phyloP scores from a whole-genome alignment of 2,888 invertebrate species.

The Elysia crispata region DNA sequence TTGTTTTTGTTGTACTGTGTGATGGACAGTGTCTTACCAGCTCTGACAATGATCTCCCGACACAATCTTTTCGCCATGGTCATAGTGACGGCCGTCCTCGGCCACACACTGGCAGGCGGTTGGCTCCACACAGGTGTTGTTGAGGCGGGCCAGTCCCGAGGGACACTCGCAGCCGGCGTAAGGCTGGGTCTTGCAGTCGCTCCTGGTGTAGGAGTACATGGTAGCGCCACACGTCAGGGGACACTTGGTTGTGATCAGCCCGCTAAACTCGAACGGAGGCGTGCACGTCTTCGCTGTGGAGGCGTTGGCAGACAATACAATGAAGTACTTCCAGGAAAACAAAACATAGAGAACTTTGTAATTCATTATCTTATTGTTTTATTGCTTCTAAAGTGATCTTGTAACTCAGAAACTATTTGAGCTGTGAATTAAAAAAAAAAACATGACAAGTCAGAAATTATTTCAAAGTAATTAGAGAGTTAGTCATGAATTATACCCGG shows the following conservation, averaged over 20 bases:
- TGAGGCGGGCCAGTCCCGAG: constrained; percentile 33
- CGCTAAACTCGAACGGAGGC: constrained; percentile 30
- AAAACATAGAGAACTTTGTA: no score
- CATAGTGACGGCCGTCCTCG: constrained; percentile 41
- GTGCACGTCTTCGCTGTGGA: constrained; percentile 44
- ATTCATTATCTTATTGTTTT: no score
- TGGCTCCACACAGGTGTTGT: constrained; percentile 44
- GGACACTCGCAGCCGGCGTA: constrained; percentile 47
- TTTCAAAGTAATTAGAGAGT: no score
- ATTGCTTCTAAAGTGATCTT: no score
- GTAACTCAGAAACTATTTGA: no score
- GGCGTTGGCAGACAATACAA: no score
- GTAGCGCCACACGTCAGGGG: constrained; percentile 48
- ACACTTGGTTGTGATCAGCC: constrained; percentile 41
- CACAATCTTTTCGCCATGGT: constrained; percentile 36
- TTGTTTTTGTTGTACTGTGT: no score
- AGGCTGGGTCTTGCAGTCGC: constrained; percentile 35
- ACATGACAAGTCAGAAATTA: no score
- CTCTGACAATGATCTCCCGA: constrained; percentile 42
- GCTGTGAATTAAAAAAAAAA: no score
- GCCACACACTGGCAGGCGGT: constrained; percentile 45
- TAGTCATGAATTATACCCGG: no score
- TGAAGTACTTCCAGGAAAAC: no score
- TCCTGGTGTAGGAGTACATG: constrained; percentile 31
- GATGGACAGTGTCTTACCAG: constrained; percentile 32